Conservation (phyloP, 2,888 invertebrate genomes). For the Hetaerina titia region DNA sequence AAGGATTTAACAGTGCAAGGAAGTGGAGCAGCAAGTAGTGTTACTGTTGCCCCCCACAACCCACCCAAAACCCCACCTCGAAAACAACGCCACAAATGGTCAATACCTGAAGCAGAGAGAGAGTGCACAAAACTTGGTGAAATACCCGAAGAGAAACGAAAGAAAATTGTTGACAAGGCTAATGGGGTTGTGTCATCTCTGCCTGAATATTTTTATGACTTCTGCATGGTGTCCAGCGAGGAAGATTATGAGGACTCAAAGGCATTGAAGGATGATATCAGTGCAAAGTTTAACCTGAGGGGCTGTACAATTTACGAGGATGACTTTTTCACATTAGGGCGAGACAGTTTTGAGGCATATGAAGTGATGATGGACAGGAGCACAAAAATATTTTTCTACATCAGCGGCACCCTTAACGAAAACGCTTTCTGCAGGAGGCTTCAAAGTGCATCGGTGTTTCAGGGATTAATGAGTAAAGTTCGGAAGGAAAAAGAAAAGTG, state of each 20-base stretch:
- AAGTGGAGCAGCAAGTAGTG: neutral
- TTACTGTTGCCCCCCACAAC: neutral
- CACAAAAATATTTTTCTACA: slow-evolving; percentile 69
- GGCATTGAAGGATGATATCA: slow-evolving; percentile 67
- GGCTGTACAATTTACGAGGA: slow-evolving; percentile 69
- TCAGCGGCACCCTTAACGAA: slow-evolving; percentile 65
- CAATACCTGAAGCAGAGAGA: neutral
- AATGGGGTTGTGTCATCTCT: neutral
- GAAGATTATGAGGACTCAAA: slow-evolving; percentile 63
- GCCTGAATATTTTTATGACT: slow-evolving; percentile 68
- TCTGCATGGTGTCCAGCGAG: slow-evolving; percentile 69
- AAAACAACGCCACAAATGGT: neutral
- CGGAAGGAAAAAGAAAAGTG: slow-evolving; percentile 68
- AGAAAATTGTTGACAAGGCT: neutral
- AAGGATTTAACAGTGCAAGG: neutral
- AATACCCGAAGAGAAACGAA: neutral
- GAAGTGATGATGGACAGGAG: slow-evolving; percentile 69
- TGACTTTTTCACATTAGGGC: slow-evolving; percentile 57
- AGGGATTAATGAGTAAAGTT: slow-evolving; percentile 67
- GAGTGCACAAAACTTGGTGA: neutral
- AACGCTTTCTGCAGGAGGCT: slow-evolving; percentile 67
- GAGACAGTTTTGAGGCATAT: slow-evolving; percentile 68
- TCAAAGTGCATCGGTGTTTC: slow-evolving; percentile 69
- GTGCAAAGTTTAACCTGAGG: slow-evolving; percentile 46
- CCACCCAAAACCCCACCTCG: neutral